Evolutionary conservation across 2,113 vertebrate genomes (phyloP).

Genomic region (Grus americana): DNA sequence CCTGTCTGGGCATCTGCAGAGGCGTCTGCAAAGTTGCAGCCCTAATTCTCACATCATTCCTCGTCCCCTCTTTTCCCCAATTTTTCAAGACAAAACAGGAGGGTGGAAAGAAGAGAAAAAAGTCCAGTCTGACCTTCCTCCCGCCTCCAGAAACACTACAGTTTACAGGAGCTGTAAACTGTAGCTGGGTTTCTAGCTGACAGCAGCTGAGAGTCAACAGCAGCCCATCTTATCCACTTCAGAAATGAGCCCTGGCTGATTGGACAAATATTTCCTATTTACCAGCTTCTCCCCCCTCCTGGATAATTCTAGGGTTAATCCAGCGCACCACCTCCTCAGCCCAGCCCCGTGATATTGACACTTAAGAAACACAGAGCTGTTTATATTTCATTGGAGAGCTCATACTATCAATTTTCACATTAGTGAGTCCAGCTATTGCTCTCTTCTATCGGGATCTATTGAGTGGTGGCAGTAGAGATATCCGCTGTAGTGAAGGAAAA

Average conservation of each 20-base stretch:
- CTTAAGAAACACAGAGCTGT: conserved; percentile 72
- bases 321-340: conserved; percentile 21
- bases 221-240: conserved; percentile 7
- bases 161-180: background rate
- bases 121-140: background rate
- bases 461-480: conserved; percentile 75
- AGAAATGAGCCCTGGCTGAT: conserved; percentile 42
- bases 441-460: conserved; percentile 72
- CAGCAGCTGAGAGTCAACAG: conserved; percentile 23
- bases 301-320: conserved; percentile 71
- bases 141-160: background rate
- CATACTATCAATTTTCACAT: conserved; percentile 77
- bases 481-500: conserved; percentile 68
- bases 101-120: background rate
- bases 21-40: background rate
- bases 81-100: background rate
- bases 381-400: conserved; percentile 76
- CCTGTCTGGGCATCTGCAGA: conserved; percentile 13
- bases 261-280: conserved; percentile 57
- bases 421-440: conserved; percentile 69
- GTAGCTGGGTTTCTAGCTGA: background rate
- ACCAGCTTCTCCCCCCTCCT: conserved; percentile 3
- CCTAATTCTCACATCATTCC: background rate
- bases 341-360: conserved; percentile 66
- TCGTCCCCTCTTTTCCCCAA: background rate